Percentiles rank a stretch among this genome's conserved stretches.
These are phyloP conservation scores for Melanocharis versteri DNA, from an alignment of 2,113 vertebrate genomes.

Conservation along the genomic window DNA sequence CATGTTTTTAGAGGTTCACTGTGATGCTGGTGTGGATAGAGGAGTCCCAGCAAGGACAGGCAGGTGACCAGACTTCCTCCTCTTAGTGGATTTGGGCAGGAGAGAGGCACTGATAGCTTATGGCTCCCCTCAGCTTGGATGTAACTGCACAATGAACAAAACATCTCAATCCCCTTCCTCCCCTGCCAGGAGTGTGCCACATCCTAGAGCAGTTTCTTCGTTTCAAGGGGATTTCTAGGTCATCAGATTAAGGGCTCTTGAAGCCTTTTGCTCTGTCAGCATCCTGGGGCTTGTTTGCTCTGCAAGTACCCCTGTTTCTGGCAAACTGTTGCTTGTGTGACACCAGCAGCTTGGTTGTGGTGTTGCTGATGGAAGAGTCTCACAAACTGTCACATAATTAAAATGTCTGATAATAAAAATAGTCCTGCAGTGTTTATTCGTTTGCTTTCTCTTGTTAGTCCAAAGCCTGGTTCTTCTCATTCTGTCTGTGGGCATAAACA, in stretches of 20 bases:
- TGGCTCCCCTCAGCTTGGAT: not conserved
- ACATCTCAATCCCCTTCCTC: not conserved
- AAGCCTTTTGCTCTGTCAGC: not conserved
- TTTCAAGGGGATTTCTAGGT: constrained; percentile 33
- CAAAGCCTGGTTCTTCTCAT: not conserved
- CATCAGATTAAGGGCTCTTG: constrained; percentile 9
- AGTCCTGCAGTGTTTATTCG: constrained; percentile 17
- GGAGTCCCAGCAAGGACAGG: not conserved
- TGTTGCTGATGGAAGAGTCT: not conserved
- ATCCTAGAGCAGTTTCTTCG: not conserved
- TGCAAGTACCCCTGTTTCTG: not conserved
- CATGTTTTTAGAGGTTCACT: not conserved
- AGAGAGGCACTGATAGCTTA: not conserved
- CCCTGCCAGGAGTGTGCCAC: not conserved
- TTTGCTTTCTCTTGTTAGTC: constrained; percentile 25
- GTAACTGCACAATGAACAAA: not conserved
- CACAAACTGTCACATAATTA: constrained; percentile 42
- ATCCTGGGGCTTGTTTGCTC: constrained; percentile 9
- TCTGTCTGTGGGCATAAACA: constrained; percentile 31
- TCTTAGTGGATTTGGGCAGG: not conserved
- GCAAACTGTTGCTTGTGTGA: constrained; percentile 7
- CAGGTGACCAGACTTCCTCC: not conserved
- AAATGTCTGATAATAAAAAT: constrained; percentile 43
- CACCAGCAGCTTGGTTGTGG: not conserved
- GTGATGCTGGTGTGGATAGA: not conserved